phyloP scores from a whole-genome alignment of 2,888 invertebrate species.

The Sarcophaga subvicina region DNA sequence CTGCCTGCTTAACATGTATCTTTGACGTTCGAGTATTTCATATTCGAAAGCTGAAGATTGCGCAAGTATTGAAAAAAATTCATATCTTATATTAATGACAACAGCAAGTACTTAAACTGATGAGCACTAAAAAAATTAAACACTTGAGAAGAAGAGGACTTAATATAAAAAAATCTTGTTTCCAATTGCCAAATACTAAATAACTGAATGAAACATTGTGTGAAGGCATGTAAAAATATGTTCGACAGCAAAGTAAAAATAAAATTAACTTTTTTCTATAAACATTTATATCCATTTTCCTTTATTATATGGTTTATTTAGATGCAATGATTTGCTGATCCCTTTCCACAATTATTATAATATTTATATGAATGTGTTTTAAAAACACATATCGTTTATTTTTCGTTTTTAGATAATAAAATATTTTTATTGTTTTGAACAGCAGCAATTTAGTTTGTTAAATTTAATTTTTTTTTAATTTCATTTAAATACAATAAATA shows the following conservation, averaged over 20 bases:
- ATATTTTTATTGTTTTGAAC: constrained; percentile 60
- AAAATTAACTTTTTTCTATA: not conserved
- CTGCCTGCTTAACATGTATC: constrained; percentile 12
- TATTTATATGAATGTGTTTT: not conserved
- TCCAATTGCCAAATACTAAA: too few species aligned
- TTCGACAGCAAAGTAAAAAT: not conserved
- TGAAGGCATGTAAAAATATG: not conserved
- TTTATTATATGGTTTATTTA: constrained; percentile 13
- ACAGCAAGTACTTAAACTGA: not conserved
- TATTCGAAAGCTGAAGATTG: not conserved
- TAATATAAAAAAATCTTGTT: too few species aligned
- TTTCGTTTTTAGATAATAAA: constrained; percentile 45
- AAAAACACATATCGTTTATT: too few species aligned
- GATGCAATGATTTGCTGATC: not conserved
- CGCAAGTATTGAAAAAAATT: not conserved
- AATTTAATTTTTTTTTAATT: too few species aligned
- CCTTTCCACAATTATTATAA: not conserved
- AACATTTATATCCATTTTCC: constrained; percentile 44
- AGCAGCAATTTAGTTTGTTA: constrained; percentile 45
- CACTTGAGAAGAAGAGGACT: not conserved
- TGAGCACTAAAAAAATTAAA: not conserved
- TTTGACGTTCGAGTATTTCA: constrained; percentile 10
- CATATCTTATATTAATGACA: not conserved
- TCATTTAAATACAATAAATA: constrained; percentile 27
- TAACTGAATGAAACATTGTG: not conserved